phyloP scores from a whole-genome alignment of 2,113 vertebrate genomes.

The Apodemus speciosus region DNA sequence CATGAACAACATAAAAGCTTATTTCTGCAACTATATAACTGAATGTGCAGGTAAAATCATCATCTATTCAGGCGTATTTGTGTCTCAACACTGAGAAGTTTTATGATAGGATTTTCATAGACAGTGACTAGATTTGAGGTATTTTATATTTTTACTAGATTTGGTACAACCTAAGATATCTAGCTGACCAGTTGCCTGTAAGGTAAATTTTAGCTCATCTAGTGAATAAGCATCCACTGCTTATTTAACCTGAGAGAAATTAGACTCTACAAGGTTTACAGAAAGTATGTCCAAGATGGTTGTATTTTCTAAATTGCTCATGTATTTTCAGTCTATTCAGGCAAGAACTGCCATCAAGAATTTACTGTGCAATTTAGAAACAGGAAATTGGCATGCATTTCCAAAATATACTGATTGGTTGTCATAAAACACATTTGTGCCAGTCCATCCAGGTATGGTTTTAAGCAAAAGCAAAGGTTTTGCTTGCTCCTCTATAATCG shows the following conservation, averaged over 20 bases:
- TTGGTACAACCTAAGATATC: neutral
- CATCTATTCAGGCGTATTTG: neutral
- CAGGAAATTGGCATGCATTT: constrained; percentile 19
- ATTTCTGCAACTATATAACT: neutral
- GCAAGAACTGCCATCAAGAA: constrained; percentile 42
- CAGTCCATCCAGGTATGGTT: neutral
- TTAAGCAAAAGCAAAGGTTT: constrained; percentile 63
- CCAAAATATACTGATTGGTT: constrained; percentile 41
- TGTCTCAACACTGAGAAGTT: constrained; percentile 21
- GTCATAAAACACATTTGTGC: constrained; percentile 45
- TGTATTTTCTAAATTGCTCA: constrained; percentile 47
- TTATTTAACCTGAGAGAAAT: constrained; percentile 51
- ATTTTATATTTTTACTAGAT: neutral
- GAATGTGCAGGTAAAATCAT: neutral
- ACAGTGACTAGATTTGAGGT: neutral
- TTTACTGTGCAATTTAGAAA: constrained; percentile 38
- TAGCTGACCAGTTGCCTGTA: neutral
- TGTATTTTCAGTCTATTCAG: constrained; percentile 48
- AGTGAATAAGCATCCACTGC: constrained; percentile 16
- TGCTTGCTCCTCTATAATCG: constrained; percentile 52
- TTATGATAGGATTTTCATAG: constrained; percentile 74
- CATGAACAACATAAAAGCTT: neutral
- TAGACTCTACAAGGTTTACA: constrained; percentile 28
- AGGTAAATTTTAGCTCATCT: neutral
- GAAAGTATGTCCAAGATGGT: constrained; percentile 7